phyloP scores from a whole-genome alignment of 2,113 vertebrate genomes.

The Serilophus lunatus region DNA sequence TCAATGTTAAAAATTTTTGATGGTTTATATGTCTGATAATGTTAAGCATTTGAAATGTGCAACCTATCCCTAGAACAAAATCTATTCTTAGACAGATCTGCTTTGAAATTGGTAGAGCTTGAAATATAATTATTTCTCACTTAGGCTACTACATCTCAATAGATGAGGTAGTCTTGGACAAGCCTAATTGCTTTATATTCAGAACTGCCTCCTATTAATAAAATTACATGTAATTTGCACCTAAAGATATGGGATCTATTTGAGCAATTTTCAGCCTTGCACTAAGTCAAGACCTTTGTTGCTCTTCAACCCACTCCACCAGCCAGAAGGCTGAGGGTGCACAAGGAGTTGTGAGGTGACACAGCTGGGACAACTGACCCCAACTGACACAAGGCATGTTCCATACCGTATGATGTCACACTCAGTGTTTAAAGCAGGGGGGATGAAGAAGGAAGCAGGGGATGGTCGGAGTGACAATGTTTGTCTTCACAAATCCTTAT shows the following conservation, averaged over 20 bases:
- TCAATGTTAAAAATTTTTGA: neutral
- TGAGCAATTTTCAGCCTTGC: neutral
- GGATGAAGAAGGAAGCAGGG: neutral
- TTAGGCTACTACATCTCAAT: neutral
- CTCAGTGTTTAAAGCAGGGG: neutral
- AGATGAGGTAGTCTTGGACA: neutral
- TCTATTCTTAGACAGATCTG: neutral
- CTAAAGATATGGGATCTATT: neutral
- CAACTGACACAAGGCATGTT: neutral
- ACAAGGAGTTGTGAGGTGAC: neutral
- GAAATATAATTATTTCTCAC: neutral
- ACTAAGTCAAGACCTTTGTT: neutral
- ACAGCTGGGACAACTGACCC: neutral
- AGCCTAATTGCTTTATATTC: neutral
- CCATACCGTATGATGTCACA: neutral
- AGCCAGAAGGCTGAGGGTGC: fast-evolving
- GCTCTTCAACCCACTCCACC: neutral
- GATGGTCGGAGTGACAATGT: neutral
- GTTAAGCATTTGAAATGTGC: neutral
- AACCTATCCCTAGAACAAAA: neutral
- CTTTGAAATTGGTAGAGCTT: neutral
- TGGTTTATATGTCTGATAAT: neutral
- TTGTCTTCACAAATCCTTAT: neutral
- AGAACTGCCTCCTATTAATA: neutral
- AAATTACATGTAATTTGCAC: neutral